Evolutionary conservation across 2,113 vertebrate genomes (phyloP).

Genomic region (Holacanthus passer): DNA sequence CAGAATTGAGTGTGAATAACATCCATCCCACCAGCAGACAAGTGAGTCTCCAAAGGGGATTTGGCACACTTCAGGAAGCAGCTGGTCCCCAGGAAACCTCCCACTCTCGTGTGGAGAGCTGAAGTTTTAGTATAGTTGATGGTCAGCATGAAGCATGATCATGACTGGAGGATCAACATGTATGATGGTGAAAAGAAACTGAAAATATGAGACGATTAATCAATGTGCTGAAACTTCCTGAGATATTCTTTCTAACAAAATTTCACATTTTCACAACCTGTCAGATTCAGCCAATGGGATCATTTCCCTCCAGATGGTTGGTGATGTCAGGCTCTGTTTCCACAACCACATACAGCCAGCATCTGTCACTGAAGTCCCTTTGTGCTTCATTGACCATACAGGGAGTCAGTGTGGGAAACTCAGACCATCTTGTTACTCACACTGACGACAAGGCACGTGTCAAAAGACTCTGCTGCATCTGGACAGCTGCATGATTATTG

Average conservation of each 20-base stretch:
- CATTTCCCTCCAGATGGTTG: constrained; percentile 70
- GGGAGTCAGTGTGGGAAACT: constrained; percentile 63
- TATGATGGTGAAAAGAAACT: neutral
- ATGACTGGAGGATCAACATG: neutral
- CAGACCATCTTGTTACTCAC: constrained; percentile 55
- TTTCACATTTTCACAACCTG: neutral
- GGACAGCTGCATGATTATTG: neutral
- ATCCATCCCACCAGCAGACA: constrained; percentile 21
- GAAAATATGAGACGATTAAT: neutral
- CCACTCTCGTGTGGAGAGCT: neutral
- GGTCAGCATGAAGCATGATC: neutral
- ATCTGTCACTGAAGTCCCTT: constrained; percentile 59
- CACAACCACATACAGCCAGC: constrained; percentile 19
- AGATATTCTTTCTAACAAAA: neutral
- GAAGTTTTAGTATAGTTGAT: neutral
- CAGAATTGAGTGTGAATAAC: neutral
- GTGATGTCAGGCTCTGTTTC: constrained; percentile 40
- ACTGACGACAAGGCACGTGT: constrained; percentile 44
- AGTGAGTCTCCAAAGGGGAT: constrained; percentile 28
- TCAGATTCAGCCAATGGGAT: constrained; percentile 26
- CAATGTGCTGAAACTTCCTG: neutral
- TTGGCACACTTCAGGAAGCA: constrained; percentile 48
- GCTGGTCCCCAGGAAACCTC: neutral
- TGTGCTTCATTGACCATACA: constrained; percentile 56
- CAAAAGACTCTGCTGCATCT: constrained; percentile 15